Percentiles rank a stretch among this genome's conserved stretches.
Conservation (phyloP, 2,797 vertebrate species). For the Enteromius argenteus region DNA sequence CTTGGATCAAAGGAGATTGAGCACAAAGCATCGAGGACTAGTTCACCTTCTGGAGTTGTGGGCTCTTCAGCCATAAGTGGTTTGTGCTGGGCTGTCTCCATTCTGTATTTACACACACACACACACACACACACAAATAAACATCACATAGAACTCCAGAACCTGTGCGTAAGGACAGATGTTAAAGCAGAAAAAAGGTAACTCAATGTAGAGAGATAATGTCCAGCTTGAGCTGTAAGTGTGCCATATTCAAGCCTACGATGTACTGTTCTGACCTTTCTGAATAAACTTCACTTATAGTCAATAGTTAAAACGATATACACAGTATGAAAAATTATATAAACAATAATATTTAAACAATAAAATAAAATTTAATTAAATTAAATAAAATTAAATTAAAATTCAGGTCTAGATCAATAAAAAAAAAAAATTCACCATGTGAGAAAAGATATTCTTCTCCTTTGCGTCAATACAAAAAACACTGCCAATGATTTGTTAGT, state of each 20-base stretch:
- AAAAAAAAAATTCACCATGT: constrained; percentile 30
- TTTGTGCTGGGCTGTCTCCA: constrained; percentile 33
- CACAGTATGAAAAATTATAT: background rate
- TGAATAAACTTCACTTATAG: background rate
- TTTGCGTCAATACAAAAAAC: constrained; percentile 36
- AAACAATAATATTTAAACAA: background rate
- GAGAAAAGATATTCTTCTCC: constrained; percentile 38
- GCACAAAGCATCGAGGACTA: constrained; percentile 46
- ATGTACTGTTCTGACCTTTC: constrained; percentile 7
- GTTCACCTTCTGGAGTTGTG: constrained; percentile 49
- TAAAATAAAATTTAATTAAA: background rate
- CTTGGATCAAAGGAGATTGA: constrained; percentile 43
- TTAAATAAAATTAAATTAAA: background rate
- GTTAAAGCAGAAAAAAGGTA: constrained; percentile 5
- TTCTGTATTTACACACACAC: constrained; percentile 12
- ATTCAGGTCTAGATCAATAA: background rate
- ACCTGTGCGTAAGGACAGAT: constrained; percentile 43
- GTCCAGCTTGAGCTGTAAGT: background rate
- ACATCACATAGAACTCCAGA: background rate
- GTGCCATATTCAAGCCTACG: background rate
- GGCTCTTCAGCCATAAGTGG: constrained; percentile 40
- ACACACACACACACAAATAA: constrained; percentile 3
- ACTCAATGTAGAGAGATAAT: constrained; percentile 34
- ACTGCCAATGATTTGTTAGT: constrained; percentile 49
- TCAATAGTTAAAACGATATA: background rate